phyloP scores from a whole-genome alignment of 1,140 invertebrate species.

The Drosophila kohkoa region DNA sequence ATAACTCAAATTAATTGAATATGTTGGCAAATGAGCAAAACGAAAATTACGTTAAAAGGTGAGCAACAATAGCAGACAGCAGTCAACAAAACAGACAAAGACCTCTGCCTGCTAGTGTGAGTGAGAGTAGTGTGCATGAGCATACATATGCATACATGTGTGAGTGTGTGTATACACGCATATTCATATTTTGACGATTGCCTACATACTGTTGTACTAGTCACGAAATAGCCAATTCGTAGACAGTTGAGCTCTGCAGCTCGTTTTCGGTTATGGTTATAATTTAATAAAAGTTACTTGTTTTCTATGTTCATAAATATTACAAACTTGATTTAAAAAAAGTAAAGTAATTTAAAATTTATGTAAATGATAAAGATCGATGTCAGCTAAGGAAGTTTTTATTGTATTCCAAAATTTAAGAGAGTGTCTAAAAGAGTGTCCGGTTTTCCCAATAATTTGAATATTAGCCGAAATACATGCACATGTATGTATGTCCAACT shows the following conservation, averaged over 20 bases:
- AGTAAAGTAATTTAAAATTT: too few species aligned
- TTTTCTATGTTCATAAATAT: too few species aligned
- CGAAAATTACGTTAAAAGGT: conserved; percentile 75
- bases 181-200: not conserved
- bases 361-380: too few species aligned
- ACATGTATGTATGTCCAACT: not conserved
- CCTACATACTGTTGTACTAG: not conserved
- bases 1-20: conserved; percentile 81
- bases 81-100: conserved; percentile 38
- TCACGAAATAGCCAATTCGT: too few species aligned
- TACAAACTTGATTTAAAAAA: too few species aligned
- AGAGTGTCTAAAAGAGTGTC: too few species aligned
- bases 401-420: too few species aligned
- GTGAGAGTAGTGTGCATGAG: not conserved
- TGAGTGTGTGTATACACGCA: not conserved
- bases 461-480: not conserved
- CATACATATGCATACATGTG: conserved; percentile 2
- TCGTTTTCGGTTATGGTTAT: not conserved
- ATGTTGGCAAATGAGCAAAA: conserved; percentile 76
- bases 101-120: conserved; percentile 6
- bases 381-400: too few species aligned
- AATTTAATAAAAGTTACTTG: too few species aligned
- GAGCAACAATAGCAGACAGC: conserved; percentile 45
- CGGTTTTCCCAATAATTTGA: not conserved
- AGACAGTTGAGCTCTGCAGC: too few species aligned